Evolutionary conservation across 1,140 invertebrate species (phyloP), one percentile per base, ranked within the genome.

Genomic region (Nymphalis io): DNA sequence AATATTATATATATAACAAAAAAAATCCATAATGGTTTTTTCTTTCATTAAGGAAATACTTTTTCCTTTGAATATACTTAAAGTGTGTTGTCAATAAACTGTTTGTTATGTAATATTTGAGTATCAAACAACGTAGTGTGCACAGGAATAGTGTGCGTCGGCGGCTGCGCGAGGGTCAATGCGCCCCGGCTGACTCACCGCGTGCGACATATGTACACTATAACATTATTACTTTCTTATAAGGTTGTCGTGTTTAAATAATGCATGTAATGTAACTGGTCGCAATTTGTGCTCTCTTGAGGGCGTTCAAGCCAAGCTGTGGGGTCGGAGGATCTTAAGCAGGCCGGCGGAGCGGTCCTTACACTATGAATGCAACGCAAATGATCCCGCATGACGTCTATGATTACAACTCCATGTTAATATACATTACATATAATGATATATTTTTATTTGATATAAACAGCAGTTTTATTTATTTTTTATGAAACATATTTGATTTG

Each of bases 191-290:
- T 89, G 86, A 89, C 68, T 89, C 88, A 89, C 79, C 82, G 78
- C 75, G 75, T 73, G 82, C 82, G 82, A 86, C 83, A 81, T 87
- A 87, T 79, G 81, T 82, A 89, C 78, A 81, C 81, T 85, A 89
- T 88, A 82, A 90, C 84, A 84, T 85, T 89, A 88, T 88, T 87
- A 85, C 86, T 89, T 91, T 91, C 89, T 82, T 89, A 89, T 87
- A 88, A 85, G 86, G 84, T 84, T 88, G 85, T 83, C 78, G 83
- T 79, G 80, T 81, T 89, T 88, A 85, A 88, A 88, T 88, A 90
- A 89, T 88, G 85, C 85, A 88, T 84, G 87, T 88, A 87, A 88
- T 85, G 83, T 83, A 88, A 85, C 85, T 85, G 81, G 80, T 78
- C 76, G 82, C 85, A 85, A 85, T 88, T 87, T 87, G 84, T 86